Percentiles rank a stretch among this genome's conserved stretches.
Conservation (phyloP, 2,888 invertebrate species). For the Cephonodes hylas region DNA sequence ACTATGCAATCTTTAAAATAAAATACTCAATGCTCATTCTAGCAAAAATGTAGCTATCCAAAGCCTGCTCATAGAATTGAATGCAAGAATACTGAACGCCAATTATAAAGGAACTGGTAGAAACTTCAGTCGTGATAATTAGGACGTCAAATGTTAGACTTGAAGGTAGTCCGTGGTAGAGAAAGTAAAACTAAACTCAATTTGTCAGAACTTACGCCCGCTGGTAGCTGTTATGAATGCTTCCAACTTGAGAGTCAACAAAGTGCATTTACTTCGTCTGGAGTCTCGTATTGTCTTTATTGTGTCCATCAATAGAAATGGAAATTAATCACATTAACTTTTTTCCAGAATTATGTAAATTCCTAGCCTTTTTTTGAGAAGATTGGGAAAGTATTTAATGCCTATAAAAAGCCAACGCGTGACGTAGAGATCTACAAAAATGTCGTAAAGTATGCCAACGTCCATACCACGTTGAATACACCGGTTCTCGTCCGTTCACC, state of each 20-base stretch:
- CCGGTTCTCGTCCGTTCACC: conserved; percentile 73
- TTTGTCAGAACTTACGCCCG: neutral
- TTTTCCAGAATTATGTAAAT: too few species aligned
- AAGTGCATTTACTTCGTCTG: neutral
- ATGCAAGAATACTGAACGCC: neutral
- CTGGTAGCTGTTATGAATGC: neutral
- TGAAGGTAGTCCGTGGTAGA: neutral
- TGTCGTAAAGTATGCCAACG: too few species aligned
- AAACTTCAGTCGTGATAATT: neutral
- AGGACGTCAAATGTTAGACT: neutral
- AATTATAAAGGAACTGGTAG: neutral
- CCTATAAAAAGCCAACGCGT: too few species aligned
- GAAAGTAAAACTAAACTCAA: neutral
- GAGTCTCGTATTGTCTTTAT: neutral
- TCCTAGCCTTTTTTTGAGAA: too few species aligned
- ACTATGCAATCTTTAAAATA: too few species aligned
- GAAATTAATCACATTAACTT: too few species aligned
- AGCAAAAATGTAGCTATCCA: neutral
- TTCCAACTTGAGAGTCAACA: neutral
- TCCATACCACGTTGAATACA: conserved; percentile 55
- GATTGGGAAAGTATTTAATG: too few species aligned
- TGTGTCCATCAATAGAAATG: neutral
- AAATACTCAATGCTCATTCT: too few species aligned
- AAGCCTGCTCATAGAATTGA: neutral
- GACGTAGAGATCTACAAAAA: too few species aligned